Evolutionary conservation across 2,888 invertebrate genomes (phyloP), one percentile per base, ranked within the genome.

Genomic region (Orthosia gothica): DNA sequence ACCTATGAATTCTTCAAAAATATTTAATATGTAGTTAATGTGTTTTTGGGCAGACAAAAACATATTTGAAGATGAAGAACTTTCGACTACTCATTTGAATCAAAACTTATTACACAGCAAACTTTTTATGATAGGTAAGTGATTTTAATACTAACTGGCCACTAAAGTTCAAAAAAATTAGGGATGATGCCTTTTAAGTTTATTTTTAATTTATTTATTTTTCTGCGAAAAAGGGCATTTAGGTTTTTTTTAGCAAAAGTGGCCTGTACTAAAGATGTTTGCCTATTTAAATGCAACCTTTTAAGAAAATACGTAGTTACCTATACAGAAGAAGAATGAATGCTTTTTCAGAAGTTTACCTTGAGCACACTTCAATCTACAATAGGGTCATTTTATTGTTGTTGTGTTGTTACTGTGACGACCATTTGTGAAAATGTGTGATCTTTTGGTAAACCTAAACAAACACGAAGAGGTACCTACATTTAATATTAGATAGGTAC

Each of bases 371-470:
- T 32, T 49, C 16, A 59, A 26, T 47, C 7, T n/a, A 47, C 15
- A 62, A 16, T 23, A 5, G 23, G 13, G 32, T n/a, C 4, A 47
- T 23, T 74, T 62, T 49, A 55, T 62, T 49, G 32, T 49, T 54
- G 23, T 61, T 74, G 47, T 40, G 9, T 55, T 62, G 40, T 61
- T 72, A n/a, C 49, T 45, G 58, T 47, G 20, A 18, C 13, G 20
- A 18, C 13, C n/a, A 54, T 32, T 54, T 40, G 54, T 47, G 20
- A 32, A 16, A 55, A 50, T 45, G 23, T 54, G 52, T 52, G 32
- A 72, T 50, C 15, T 58, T 58, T 71, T 52, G n/a, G 26, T 45
- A 70, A 45, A 59, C 26, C 50, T 52, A 59, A 58, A n/a, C 26
- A 49, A 50, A 71, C 16, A 50, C 9, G 3, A 15, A 15, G 20